Base-by-base conservation (phyloP, 2,113 vertebrate genomes). In the Rhinichthys klamathensis region DNA sequence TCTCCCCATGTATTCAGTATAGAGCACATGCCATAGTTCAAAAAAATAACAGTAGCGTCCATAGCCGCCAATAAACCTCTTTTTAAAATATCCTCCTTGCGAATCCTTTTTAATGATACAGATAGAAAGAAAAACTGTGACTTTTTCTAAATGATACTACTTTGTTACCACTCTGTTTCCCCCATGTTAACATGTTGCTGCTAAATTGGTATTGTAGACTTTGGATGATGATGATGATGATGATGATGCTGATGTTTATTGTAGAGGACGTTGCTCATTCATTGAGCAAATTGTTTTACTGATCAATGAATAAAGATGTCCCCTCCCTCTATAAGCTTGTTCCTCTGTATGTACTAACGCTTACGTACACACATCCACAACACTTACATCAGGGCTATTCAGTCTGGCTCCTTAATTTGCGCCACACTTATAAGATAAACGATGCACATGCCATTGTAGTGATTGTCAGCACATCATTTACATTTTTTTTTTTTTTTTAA, bases 131-230 rank as follows among this genome's bases (percentile, higher is more conserved):
- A 95, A 97, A 92, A 96, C 95, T 97, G 96, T 97, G 96, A 97
- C 93, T 85, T 89, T 91, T 94, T 95, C 93, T 94, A 95, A 95
- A 95, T 94, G 95, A 97, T 98, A 96, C 94, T 97, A 96, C 96
- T 96, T 97, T 96, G 95, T 95, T 95, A 95, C 94, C 95, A 95
- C 95, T 93, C 51, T 30, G 46, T 89, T 93, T 94, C 94, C 96
- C 94, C 96, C 93, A 95, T 94, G 95, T 97, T 97, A 98, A 98
- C 96, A 96, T 96, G 95, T 97, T 98, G 98, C 97, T 99, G 97
- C 98, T 98, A 98, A 99, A 96, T 96, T 94, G 95, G 94, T 96
- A 94, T 92, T 95, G 96, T 98, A 99, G 96, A 97, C 92, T 95
- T 95, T 94, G 49, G 70, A 86, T 70, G 73, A 85, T 79, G 94